Evolutionary conservation across 2,797 vertebrate species (phyloP), one percentile per base, ranked within the genome.

Genomic region (Novumbra hubbsi): DNA sequence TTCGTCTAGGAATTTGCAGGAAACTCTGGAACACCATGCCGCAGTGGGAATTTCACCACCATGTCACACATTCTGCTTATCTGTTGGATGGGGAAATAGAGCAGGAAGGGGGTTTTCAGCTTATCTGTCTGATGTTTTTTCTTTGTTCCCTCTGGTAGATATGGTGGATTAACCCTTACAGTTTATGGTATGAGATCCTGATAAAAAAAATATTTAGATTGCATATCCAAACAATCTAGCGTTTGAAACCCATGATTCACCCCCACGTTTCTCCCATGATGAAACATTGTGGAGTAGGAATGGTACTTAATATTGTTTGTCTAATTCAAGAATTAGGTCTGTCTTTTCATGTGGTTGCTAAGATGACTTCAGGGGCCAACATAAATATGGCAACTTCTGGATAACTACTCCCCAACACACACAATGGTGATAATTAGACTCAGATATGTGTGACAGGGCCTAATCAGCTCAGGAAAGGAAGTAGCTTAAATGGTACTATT

Each of bases 1-100:
- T 75, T 32, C 2, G 32, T 69, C 68, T 73, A 83, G 76, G 80
- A 90, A 87, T 88, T 85, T 78, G 71, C 64, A 66, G 45, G 80
- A 78, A 79, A 81, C 79, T 83, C 24, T 65, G 49, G 45, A n/a
- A 60, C 63, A 70, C 77, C 11, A 14, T 72, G 76, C 81, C 70
- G 70, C 72, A 60, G 67, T 72, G 60, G 71, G 70, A n/a, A 82
- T 81, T 73, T 70, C 76, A 82, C 71, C 69, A 50, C 32, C 60
- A 27, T 83, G 76, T 73, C 73, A 74, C 38, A 80, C 83, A 89
- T 87, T 88, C 81, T 76, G 65, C 66, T 45, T 60, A 28, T 67
- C 64, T 70, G 71, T 30, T 16, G n/a, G 60, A 71, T 41, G 68
- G 68, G 50, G 70, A 55, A 73, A 65, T 27, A 11, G 9, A 28